Percentiles rank a stretch among this genome's conserved stretches.
Conservation (phyloP, 2,113 vertebrate genomes). For the Dromaius novaehollandiae region DNA sequence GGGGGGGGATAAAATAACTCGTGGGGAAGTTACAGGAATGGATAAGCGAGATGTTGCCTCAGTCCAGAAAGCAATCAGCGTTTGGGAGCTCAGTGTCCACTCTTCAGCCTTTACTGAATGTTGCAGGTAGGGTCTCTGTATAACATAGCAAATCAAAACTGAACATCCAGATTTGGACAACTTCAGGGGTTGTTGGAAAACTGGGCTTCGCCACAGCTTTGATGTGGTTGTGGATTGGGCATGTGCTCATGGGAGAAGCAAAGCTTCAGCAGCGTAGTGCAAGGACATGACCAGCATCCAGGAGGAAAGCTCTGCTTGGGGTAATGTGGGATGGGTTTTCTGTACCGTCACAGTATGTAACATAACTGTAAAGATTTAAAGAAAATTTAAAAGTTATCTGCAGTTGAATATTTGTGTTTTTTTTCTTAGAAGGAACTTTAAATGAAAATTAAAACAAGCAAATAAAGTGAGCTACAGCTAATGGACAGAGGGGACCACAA, state of each 20-base stretch:
- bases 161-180: not conserved
- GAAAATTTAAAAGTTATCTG: not conserved
- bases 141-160: not conserved
- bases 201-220: constrained; percentile 9
- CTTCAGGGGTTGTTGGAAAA: not conserved
- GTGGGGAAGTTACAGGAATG: not conserved
- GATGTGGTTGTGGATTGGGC: not conserved
- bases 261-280: not conserved
- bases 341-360: not conserved
- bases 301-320: not conserved
- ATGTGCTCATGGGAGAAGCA: not conserved
- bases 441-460: not conserved
- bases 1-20: not conserved
- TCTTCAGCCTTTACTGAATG: not conserved
- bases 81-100: not conserved
- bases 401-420: not conserved
- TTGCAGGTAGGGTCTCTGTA: not conserved
- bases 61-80: constrained; percentile 22
- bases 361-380: not conserved
- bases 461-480: not conserved
- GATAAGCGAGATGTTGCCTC: not conserved
- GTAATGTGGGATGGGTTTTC: not conserved
- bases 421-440: not conserved
- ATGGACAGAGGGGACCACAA: not conserved
- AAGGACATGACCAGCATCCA: not conserved